Evolutionary conservation across 1,140 invertebrate species (phyloP), one percentile per base, ranked within the genome.

Genomic region (Heterodera carotae): DNA sequence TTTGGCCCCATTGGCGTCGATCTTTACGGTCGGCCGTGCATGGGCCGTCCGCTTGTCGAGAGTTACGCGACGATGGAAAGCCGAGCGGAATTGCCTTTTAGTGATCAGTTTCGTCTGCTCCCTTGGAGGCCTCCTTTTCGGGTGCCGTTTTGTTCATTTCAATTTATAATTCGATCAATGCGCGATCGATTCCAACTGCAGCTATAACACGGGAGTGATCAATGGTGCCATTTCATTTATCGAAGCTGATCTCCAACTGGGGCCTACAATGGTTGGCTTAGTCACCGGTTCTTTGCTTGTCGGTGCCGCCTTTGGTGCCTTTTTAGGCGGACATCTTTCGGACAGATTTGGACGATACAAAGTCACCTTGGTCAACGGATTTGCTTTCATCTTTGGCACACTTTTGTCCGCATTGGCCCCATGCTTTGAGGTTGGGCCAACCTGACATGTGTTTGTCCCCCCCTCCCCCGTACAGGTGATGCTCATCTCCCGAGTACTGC

Each of bases 221-320:
- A 73, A 73, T 22, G 71, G 71, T 56, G 71, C 71, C 34, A 27
- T 62, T 33, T 27, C 36, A 25, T 73, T 73, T 33, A 73, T 73
- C 31, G 29, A 73, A 59, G 25, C 39, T 2, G 71, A 73, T 33
- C 48, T 73, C 25, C 71, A 33, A 8, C 71, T 73, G 15, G 2
- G n/a, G 25, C n/a, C 25, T 10, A 18, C 39, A 25, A 62, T 25
- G n/a, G 71, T 60, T 59, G 71, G 71, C 3, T 31, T 60, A 36
- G 34, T 73, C 56, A 59, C 71, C 25, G 71, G 71, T 29, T 73
- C 71, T 27, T 33, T 73, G 62, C 71, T 73, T 12, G 10, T 73
- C 39, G 71, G 71, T 31, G 71, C 71, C n/a, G 71, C 71, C 22
- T 60, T 72, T 39, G 70, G 70, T 27, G 70, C 70, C 18, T 29